Percentiles rank a stretch among this genome's conserved stretches.
Evolutionary conservation across 1,140 invertebrate genomes (phyloP).

Genomic region (Brachionus plicatilis): DNA sequence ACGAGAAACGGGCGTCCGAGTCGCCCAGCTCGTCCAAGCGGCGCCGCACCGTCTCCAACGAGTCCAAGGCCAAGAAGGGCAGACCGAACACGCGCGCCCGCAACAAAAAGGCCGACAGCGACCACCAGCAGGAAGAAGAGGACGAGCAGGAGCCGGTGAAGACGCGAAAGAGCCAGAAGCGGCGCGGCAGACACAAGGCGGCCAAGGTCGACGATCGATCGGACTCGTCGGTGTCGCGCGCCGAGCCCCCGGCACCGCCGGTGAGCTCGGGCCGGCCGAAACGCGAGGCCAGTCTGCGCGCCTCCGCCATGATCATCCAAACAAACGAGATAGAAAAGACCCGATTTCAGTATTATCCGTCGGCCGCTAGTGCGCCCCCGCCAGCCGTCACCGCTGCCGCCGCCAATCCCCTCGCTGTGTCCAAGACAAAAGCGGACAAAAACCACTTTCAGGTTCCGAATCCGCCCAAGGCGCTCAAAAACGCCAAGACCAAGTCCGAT

Average conservation of each 20-base stretch:
- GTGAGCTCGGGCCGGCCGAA: background rate
- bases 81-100: background rate
- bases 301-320: constrained; percentile 39
- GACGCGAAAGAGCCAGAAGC: background rate
- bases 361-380: background rate
- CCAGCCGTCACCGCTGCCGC: background rate
- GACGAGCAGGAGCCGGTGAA: background rate
- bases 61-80: background rate
- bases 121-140: background rate
- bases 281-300: constrained; percentile 31
- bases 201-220: background rate
- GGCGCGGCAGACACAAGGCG: background rate
- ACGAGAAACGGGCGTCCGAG: background rate
- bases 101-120: background rate
- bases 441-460: background rate
- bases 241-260: background rate
- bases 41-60: background rate
- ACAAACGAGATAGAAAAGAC: constrained; percentile 34
- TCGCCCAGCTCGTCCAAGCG: background rate
- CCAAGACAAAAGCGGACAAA: background rate
- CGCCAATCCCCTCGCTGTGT: background rate
- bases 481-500: background rate
- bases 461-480: background rate
- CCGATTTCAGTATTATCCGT: constrained; percentile 12
- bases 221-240: background rate